Evolutionary conservation across 2,888 invertebrate species (phyloP), one percentile per base, ranked within the genome.

Genomic region (Malthinus seriepunctatus): DNA sequence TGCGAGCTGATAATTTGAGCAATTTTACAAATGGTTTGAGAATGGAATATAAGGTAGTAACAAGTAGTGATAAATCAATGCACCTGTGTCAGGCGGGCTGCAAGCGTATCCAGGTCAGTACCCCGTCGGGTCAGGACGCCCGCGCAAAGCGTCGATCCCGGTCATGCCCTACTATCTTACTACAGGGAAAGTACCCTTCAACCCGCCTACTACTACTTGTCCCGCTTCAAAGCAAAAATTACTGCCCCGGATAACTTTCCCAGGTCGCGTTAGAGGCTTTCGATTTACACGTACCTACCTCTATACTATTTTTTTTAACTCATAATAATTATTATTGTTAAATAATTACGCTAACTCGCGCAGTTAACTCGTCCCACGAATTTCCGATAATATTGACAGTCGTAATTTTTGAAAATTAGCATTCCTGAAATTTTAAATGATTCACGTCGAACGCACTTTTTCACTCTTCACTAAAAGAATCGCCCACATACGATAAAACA

Each of bases 41-140:
- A 59, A 59, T 51, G 50, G 54, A 58, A 51, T 51, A 46, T 56
- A 56, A 34, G 54, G 51, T 50, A 61, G 62, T 62, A 67, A 65
- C 59, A 66, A 61, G 53, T 57, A 60, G 69, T 66, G 67, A 75
- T 74, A 75, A 76, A 76, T 76, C 76, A 76, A 76, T 76, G 76
- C 76, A 76, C 76, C 76, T 76, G 74, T 71, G 72, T 70, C 70
- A 66, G 69, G 67, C 63, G 56, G 64, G 57, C 64, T 68, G 68
- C 68, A 68, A 64, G 59, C 64, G 62, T 71, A 76, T 75, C 70
- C 75, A 75, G 77, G 76, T 76, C 76, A 75, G 72, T 74, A 76
- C 73, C 77, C 76, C 68, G 73, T 64, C 62, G 71, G 76, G 76
- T 76, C 75, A 75, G 59, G 65, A 64, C 72, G 74, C 74, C 63